phyloP scores from a whole-genome alignment of 2,113 vertebrate genomes.

The Engraulis encrasicolus region DNA sequence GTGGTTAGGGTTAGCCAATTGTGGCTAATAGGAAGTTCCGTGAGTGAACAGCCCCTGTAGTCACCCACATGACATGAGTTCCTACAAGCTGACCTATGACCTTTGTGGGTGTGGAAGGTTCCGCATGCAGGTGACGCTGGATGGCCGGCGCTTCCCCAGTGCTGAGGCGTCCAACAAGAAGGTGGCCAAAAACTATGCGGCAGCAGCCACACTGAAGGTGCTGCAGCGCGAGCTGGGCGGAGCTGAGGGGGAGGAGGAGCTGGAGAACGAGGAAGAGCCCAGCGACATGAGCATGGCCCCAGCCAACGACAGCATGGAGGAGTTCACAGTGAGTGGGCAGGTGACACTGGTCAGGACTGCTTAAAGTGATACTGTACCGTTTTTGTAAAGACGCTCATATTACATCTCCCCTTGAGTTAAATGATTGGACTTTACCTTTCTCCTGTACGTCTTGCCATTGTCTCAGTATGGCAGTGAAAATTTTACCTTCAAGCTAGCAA shows the following conservation, averaged over 20 bases:
- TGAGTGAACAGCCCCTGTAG: no score
- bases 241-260: slow-evolving; percentile 37
- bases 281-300: background rate
- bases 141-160: slow-evolving; percentile 83
- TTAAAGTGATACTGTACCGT: background rate
- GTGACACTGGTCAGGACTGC: background rate
- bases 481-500: no score
- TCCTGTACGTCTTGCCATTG: no score
- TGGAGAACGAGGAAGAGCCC: slow-evolving; percentile 50
- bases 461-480: no score
- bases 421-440: no score
- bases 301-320: background rate
- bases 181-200: slow-evolving; percentile 92
- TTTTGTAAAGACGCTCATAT: no score
- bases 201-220: slow-evolving; percentile 82
- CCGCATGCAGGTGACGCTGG: slow-evolving; percentile 92
- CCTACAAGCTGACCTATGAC: no score
- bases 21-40: no score
- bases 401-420: no score
- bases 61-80: no score
- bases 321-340: background rate
- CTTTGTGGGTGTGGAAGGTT: slow-evolving; percentile 75
- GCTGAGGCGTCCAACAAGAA: slow-evolving; percentile 95
- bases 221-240: slow-evolving; percentile 79
- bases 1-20: no score